Percentiles rank a stretch among this genome's conserved stretches.
These are phyloP conservation scores for Dasyurus viverrinus DNA, from an alignment of 2,113 vertebrate genomes.

Conservation along the genomic window DNA sequence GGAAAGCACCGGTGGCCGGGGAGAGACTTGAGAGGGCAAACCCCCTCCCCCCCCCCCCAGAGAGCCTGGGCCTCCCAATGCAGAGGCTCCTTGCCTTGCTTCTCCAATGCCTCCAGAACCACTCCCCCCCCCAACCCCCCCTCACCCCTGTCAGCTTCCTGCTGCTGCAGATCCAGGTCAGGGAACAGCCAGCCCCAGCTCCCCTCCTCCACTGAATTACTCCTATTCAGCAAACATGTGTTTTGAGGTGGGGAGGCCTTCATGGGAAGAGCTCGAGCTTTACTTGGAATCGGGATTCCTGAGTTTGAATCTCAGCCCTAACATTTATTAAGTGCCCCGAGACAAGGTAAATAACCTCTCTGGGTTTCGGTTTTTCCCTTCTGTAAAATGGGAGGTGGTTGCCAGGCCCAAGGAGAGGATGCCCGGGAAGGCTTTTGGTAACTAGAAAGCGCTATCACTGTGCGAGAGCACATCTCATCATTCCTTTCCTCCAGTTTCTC, in stretches of 20 bases:
- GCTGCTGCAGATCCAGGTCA: not conserved
- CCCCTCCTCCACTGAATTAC: not conserved
- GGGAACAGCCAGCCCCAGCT: not conserved
- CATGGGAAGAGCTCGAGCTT: not conserved
- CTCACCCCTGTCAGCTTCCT: not conserved
- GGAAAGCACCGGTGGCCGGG: not conserved
- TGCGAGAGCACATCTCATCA: not conserved
- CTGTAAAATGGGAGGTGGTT: not conserved
- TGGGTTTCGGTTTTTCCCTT: not conserved
- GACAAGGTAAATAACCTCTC: not conserved
- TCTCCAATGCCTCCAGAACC: not conserved
- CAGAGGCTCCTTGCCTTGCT: not conserved
- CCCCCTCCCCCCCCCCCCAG: not conserved
- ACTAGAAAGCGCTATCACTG: not conserved
- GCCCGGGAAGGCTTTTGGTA: not conserved
- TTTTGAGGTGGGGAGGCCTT: not conserved
- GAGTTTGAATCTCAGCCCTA: not conserved
- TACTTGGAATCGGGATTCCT: not conserved
- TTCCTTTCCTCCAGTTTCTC: constrained; percentile 32
- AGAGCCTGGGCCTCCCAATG: not conserved
- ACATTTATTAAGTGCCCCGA: not conserved
- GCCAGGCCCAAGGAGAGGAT: not conserved
- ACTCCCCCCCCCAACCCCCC: no score
- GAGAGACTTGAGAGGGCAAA: not conserved
- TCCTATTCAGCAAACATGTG: not conserved